phyloP scores from a whole-genome alignment of 2,113 vertebrate species.

The Trichechus manatus region DNA sequence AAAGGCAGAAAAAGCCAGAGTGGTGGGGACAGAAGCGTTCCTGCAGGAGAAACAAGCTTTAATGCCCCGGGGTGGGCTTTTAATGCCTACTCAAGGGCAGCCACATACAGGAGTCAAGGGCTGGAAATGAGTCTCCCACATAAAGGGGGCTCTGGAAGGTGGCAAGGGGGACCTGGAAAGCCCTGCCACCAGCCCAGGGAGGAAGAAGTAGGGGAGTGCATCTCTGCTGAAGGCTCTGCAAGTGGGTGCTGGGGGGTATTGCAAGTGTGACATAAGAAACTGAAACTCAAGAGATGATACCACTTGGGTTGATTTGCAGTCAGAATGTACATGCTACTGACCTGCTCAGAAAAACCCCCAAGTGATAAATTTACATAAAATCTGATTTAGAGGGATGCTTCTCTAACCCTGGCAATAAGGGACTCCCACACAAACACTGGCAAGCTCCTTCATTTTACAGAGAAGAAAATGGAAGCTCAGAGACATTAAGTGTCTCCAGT shows the following conservation, averaged over 20 bases:
- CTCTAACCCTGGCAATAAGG: background rate
- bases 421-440: background rate
- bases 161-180: background rate
- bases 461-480: background rate
- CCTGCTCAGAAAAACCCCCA: background rate
- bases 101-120: background rate
- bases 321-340: background rate
- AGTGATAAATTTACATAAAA: background rate
- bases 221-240: no score
- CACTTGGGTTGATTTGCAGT: background rate
- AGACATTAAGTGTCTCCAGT: background rate
- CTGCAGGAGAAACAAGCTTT: background rate
- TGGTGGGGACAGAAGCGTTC: no score
- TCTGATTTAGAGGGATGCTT: background rate
- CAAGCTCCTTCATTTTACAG: background rate
- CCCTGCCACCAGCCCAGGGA: background rate
- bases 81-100: background rate
- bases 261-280: background rate
- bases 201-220: background rate
- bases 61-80: background rate
- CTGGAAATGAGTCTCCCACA: no score
- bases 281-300: background rate
- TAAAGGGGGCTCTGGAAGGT: background rate
- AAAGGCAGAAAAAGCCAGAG: background rate
- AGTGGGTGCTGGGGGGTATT: accelerated